These are phyloP conservation scores for Ptilonorhynchus violaceus DNA, from an alignment of 2,113 vertebrate species.

Conservation along the genomic window DNA sequence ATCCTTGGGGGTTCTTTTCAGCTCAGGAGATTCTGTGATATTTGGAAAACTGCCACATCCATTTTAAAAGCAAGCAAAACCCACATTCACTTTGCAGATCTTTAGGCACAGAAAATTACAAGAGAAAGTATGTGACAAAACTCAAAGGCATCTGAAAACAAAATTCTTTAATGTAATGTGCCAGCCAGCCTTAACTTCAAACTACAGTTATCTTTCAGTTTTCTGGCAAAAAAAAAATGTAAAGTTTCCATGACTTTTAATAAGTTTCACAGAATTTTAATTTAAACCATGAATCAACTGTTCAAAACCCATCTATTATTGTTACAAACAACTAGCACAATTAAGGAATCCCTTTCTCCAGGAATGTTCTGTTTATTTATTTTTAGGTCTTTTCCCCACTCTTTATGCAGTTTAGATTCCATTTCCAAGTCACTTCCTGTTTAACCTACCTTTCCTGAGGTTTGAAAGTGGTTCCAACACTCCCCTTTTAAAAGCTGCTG, in stretches of 20 bases:
- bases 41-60: not conserved
- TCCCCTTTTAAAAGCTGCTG: slow-evolving; percentile 87
- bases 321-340: not conserved
- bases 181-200: not conserved
- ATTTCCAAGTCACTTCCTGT: not conserved
- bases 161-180: not conserved
- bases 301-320: not conserved
- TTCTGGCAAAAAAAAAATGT: not conserved
- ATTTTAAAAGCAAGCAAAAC: not conserved
- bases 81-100: not conserved
- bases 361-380: not conserved
- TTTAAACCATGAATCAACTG: not conserved
- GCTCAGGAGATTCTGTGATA: too few species aligned
- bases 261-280: not conserved
- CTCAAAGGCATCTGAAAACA: not conserved
- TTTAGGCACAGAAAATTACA: not conserved
- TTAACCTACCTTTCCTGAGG: slow-evolving; percentile 85
- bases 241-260: not conserved
- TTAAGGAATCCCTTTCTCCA: not conserved
- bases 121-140: not conserved
- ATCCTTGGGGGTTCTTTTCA: not conserved
- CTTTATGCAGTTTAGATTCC: not conserved
- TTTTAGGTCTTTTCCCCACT: too few species aligned
- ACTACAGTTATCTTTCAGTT: not conserved
- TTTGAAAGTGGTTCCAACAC: slow-evolving; percentile 87